Conservation (phyloP, 1,140 invertebrate genomes). For the Meloidogyne floridensis region DNA sequence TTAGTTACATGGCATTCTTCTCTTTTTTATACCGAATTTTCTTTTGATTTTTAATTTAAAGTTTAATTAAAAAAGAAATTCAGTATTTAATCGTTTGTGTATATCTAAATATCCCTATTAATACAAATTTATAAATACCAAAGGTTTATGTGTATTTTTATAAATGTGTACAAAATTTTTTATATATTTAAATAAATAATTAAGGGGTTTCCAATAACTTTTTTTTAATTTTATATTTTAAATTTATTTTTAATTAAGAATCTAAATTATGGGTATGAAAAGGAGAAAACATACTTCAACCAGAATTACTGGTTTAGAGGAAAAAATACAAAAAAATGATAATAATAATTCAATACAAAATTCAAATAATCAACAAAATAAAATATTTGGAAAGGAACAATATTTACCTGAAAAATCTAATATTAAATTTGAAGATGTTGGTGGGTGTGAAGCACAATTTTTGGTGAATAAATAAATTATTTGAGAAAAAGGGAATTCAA, state of each 20-base stretch:
- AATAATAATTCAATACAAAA: not conserved
- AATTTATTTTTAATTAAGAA: not conserved
- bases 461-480: conserved; percentile 37
- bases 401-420: conserved; percentile 3
- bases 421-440: conserved; percentile 49
- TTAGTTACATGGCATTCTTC: not conserved
- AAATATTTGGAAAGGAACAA: not conserved
- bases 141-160: too few species aligned
- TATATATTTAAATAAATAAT: too few species aligned
- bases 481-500: too few species aligned
- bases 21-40: not conserved
- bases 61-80: too few species aligned
- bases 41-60: not conserved
- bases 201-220: not conserved
- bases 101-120: too few species aligned
- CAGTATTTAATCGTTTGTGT: too few species aligned
- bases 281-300: not conserved
- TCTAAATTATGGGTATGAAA: not conserved
- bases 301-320: not conserved
- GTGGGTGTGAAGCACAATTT: conserved; percentile 59
- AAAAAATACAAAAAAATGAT: not conserved
- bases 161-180: too few species aligned
- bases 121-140: too few species aligned
- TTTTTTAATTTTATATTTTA: not conserved
- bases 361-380: not conserved